Evolutionary conservation across 2,888 invertebrate species (phyloP), one percentile per base, ranked within the genome.

Genomic region (Cinara cedri): DNA sequence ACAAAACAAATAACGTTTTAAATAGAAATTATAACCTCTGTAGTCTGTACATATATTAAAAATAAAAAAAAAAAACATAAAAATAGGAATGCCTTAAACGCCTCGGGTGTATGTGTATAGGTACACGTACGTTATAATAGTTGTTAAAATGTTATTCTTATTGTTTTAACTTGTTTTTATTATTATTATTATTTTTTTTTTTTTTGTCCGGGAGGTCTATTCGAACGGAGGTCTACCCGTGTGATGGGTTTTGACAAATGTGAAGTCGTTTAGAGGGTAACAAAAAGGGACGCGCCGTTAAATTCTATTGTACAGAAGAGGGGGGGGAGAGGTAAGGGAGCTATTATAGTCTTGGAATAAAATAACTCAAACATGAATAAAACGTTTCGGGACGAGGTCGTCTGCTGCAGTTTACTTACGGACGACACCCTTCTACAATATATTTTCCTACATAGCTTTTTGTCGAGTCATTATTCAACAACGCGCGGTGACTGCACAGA

Each of bases 251-350:
- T 65, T 75, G 75, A 75, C 65, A 65, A 75, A 75, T 75, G 75
- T n/a, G 65, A 75, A 75, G 75, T 75, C 75, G 65, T 75, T 75
- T 75, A 66, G 65, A 75, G 75, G 75, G 75, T 75, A 11, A n/a
- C n/a, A n/a, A 65, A 75, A 54, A 75, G 63, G 63, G 74, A 49
- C 60, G 57, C 55, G 55, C 71, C 34, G 34, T 34, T 34, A 6
- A 6, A 6, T 34, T 6, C 34, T 34, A 34, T 34, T 34, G 68
- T 16, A n/a, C 24, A 24, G 21, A 13, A 26, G 16, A 60, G 10
- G 14, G 21, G 21, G 13, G 55, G 70, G 70, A 13, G 51, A 42
- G 63, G 42, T 62, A 62, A 16, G 65, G 75, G 65, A 65, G 19
- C 65, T 75, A 75, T 75, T 57, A 72, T 65, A 65, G 65, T 75